Percentiles rank a stretch among this genome's conserved stretches.
phyloP scores from a whole-genome alignment of 2,888 invertebrate genomes.

The Uloborus plumipes region DNA sequence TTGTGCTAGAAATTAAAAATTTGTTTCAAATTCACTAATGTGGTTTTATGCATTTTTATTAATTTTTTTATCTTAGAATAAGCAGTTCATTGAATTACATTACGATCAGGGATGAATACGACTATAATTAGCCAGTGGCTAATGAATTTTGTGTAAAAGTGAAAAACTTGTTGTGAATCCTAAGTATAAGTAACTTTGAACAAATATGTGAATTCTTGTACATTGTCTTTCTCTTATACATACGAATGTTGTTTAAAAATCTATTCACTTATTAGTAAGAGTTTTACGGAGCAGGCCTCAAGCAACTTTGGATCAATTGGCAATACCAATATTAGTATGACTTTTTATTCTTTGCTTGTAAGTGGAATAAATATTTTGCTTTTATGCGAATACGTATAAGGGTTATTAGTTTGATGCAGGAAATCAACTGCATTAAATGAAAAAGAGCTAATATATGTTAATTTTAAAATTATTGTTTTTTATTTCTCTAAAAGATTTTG shows the following conservation, averaged over 20 bases:
- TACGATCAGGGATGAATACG: constrained; percentile 35
- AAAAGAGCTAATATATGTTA: too few species aligned
- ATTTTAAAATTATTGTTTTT: too few species aligned
- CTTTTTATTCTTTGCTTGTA: too few species aligned
- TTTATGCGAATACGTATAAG: too few species aligned
- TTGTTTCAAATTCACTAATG: constrained; percentile 18
- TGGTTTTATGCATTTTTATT: constrained; percentile 18
- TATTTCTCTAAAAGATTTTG: too few species aligned
- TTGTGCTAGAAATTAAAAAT: neutral
- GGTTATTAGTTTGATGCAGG: too few species aligned
- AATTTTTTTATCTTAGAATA: constrained; percentile 15
- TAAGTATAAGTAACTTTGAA: constrained; percentile 22
- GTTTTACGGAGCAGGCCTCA: neutral
- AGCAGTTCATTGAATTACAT: constrained; percentile 34
- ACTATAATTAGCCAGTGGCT: constrained; percentile 25
- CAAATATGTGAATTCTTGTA: constrained; percentile 9
- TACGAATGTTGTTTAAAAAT: neutral
- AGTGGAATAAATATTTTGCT: too few species aligned
- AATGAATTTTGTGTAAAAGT: constrained; percentile 20
- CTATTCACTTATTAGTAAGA: neutral
- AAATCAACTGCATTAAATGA: too few species aligned
- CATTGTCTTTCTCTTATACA: constrained; percentile 7
- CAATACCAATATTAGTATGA: too few species aligned
- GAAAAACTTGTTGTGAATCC: constrained; percentile 11
- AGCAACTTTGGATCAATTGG: neutral